Percentiles rank a stretch among this genome's conserved stretches.
Conservation (phyloP, 1,140 invertebrate species). For the Oncopodura yosiiana region DNA sequence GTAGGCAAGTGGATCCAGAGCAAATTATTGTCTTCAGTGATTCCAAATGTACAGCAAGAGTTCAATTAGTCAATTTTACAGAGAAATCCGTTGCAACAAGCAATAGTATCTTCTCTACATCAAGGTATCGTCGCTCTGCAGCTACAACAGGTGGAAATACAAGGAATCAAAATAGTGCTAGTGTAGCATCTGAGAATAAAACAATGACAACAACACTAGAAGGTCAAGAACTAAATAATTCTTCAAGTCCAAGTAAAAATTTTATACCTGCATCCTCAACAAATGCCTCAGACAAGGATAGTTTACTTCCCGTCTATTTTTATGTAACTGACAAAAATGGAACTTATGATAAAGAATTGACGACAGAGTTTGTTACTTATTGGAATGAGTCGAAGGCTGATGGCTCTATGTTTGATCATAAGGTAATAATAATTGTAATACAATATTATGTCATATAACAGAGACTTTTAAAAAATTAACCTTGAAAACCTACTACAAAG, state of each 20-base stretch:
- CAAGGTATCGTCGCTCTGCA: too few species aligned
- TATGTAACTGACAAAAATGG: slow-evolving; percentile 33
- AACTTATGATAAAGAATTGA: slow-evolving; percentile 30
- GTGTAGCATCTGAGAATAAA: too few species aligned
- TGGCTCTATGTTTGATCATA: slow-evolving; percentile 20
- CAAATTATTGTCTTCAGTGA: slow-evolving; percentile 31
- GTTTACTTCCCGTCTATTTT: slow-evolving; percentile 26
- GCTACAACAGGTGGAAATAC: too few species aligned
- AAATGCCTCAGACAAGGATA: neutral
- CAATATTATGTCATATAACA: neutral
- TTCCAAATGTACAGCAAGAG: slow-evolving; percentile 7
- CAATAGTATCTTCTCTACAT: too few species aligned
- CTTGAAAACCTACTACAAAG: too few species aligned
- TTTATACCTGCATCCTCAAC: too few species aligned
- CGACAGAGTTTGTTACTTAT: slow-evolving; percentile 22
- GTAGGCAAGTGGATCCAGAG: slow-evolving; percentile 12
- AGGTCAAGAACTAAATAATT: too few species aligned
- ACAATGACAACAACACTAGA: too few species aligned
- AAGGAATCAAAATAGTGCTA: too few species aligned
- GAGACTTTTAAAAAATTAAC: too few species aligned
- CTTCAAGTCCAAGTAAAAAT: too few species aligned
- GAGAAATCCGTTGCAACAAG: too few species aligned
- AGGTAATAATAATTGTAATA: slow-evolving; percentile 9
- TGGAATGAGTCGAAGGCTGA: slow-evolving; percentile 18
- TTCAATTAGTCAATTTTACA: neutral